Percentiles rank a stretch among this genome's conserved stretches.
phyloP scores from a whole-genome alignment of 2,113 vertebrate species.

The Addax nasomaculatus region DNA sequence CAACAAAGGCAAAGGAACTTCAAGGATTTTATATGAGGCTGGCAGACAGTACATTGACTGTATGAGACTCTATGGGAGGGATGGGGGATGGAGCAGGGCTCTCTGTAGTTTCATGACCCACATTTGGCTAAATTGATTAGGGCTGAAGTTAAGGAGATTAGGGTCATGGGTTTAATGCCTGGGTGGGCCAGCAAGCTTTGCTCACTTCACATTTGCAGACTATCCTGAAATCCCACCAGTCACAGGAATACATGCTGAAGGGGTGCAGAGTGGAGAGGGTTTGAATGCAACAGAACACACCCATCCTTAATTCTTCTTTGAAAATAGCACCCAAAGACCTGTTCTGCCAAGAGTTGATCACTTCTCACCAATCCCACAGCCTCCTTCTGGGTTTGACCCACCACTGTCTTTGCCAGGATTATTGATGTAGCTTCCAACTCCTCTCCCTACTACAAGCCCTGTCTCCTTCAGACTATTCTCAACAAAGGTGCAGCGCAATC shows the following conservation, averaged over 20 bases:
- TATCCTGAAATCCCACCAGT: neutral
- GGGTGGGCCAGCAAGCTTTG: neutral
- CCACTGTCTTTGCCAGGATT: neutral
- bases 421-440: neutral
- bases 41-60: neutral
- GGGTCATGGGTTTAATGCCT: neutral
- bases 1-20: slow-evolving; percentile 1
- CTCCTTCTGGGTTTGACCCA: neutral
- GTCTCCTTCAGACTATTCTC: neutral
- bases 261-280: neutral
- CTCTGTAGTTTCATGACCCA: neutral
- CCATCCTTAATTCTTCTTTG: neutral
- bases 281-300: neutral
- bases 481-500: neutral
- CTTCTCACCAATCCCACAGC: neutral
- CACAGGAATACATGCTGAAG: neutral
- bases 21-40: neutral
- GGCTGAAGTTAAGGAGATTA: neutral
- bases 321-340: neutral
- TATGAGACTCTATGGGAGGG: neutral
- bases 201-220: neutral
- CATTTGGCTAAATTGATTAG: slow-evolving; percentile 20
- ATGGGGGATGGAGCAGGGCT: neutral
- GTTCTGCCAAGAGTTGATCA: neutral
- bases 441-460: neutral